Evolutionary conservation across 1,140 invertebrate species (phyloP).

Genomic region (Drosophila rhopaloa): DNA sequence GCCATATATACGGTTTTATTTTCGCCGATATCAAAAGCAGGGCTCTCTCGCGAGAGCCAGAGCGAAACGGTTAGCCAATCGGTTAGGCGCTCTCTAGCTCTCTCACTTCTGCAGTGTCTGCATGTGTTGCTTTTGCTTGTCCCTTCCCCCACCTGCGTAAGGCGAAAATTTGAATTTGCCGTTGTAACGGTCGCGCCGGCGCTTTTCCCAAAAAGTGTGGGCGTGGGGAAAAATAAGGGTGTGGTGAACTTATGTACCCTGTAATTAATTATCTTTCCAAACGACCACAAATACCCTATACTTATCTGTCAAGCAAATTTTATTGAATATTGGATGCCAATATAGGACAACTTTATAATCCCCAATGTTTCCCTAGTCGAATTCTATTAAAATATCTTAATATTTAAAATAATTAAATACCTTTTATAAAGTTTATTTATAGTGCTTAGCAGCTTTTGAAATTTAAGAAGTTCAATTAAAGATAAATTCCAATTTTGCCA

Average conservation of each 20-base stretch:
- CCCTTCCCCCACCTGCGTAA: background rate
- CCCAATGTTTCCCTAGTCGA: too few species aligned
- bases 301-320: too few species aligned
- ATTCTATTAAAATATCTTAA: too few species aligned
- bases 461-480: too few species aligned
- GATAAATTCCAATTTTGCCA: too few species aligned
- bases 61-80: slow-evolving; percentile 22
- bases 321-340: too few species aligned
- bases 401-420: too few species aligned
- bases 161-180: slow-evolving; percentile 8
- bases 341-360: too few species aligned
- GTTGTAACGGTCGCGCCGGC: slow-evolving; percentile 59
- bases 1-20: slow-evolving; percentile 21
- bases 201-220: slow-evolving; percentile 9
- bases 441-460: too few species aligned
- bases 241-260: background rate
- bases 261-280: background rate
- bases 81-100: slow-evolving; percentile 18
- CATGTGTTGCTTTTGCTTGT: slow-evolving; percentile 1
- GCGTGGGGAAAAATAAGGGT: background rate
- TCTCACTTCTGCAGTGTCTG: slow-evolving; percentile 19
- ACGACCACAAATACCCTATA: too few species aligned
- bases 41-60: slow-evolving; percentile 19
- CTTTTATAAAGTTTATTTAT: too few species aligned
- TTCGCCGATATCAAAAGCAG: slow-evolving; percentile 3